Evolutionary conservation across 2,797 vertebrate genomes (phyloP).

Genomic region (Darevskia mixta): DNA sequence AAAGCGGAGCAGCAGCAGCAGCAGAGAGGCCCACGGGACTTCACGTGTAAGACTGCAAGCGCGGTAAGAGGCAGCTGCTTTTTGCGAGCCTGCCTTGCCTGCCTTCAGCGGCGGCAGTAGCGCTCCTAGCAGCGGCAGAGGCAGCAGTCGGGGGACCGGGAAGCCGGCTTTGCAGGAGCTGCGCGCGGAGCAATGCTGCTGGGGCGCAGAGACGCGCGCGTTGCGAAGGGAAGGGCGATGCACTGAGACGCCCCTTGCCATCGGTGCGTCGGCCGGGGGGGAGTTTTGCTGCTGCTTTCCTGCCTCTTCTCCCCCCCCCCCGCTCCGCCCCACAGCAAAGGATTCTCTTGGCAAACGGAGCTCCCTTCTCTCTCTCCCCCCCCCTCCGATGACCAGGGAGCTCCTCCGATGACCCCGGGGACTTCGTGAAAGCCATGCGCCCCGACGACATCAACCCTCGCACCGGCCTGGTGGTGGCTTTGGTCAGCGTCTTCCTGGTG

Average conservation of each 20-base stretch:
- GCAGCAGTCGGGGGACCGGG: background rate
- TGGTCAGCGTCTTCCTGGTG: slow-evolving; percentile 86
- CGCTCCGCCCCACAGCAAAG: background rate
- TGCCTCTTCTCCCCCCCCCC: background rate
- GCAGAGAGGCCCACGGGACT: slow-evolving; percentile 46
- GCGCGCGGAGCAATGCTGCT: slow-evolving; percentile 26
- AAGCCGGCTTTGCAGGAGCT: slow-evolving; percentile 27
- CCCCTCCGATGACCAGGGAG: background rate
- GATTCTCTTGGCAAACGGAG: background rate
- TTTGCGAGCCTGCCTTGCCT: background rate
- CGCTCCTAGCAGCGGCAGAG: background rate
- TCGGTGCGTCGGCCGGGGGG: background rate
- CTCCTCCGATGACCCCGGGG: background rate
- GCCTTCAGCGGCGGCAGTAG: slow-evolving; percentile 1
- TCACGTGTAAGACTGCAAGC: slow-evolving; percentile 22
- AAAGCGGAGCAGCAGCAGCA: background rate
- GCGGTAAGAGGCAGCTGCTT: background rate
- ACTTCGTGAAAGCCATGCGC: slow-evolving; percentile 78
- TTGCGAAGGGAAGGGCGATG: too few species aligned
- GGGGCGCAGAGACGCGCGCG: background rate
- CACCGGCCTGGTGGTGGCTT: slow-evolving; percentile 86
- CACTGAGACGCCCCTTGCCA: background rate
- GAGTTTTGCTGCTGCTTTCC: background rate
- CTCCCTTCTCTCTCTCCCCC: background rate
- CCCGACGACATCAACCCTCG: slow-evolving; percentile 86